phyloP scores from a whole-genome alignment of 2,888 invertebrate species.

The Ophion obscuratus region DNA sequence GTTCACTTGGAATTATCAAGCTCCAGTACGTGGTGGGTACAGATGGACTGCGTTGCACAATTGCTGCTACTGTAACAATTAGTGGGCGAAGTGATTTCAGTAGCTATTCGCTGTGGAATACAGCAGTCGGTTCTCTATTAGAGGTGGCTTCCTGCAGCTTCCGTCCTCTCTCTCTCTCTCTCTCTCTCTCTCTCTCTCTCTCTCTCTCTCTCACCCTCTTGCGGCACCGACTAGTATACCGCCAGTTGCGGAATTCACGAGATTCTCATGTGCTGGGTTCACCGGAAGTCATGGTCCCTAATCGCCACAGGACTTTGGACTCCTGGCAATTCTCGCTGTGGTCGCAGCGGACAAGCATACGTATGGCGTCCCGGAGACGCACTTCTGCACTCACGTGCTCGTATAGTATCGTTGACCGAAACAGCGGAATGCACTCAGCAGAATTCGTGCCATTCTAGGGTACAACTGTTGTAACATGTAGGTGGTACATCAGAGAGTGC shows the following conservation, averaged over 20 bases:
- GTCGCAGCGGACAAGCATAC: conserved; percentile 54
- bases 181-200: conserved; percentile 6
- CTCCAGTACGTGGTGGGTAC: conserved; percentile 21
- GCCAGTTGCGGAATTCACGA: conserved; percentile 60
- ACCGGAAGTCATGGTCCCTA: conserved; percentile 69
- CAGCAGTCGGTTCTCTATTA: conserved; percentile 13
- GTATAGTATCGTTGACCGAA: conserved; percentile 64
- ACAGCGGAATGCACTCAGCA: conserved; percentile 78
- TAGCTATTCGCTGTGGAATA: conserved; percentile 13
- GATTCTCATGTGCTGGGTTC: conserved; percentile 61
- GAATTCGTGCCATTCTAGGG: conserved; percentile 60
- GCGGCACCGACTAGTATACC: conserved; percentile 61
- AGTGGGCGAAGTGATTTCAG: conserved; percentile 53
- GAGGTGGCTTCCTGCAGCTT: conserved; percentile 21
- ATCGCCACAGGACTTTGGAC: conserved; percentile 60
- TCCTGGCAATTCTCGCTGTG: conserved; percentile 58
- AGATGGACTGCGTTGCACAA: conserved; percentile 23
- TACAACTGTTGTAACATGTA: conserved; percentile 59
- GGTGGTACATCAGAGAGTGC: conserved; percentile 18
- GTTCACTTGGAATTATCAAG: neutral
- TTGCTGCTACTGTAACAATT: conserved; percentile 38
- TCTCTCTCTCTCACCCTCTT: conserved; percentile 6
- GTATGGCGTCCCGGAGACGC: conserved; percentile 57
- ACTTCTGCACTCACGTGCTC: conserved; percentile 12
- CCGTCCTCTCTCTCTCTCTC: conserved; percentile 22